Evolutionary conservation across 2,113 vertebrate species (phyloP).

Genomic region (Galeopterus variegatus): DNA sequence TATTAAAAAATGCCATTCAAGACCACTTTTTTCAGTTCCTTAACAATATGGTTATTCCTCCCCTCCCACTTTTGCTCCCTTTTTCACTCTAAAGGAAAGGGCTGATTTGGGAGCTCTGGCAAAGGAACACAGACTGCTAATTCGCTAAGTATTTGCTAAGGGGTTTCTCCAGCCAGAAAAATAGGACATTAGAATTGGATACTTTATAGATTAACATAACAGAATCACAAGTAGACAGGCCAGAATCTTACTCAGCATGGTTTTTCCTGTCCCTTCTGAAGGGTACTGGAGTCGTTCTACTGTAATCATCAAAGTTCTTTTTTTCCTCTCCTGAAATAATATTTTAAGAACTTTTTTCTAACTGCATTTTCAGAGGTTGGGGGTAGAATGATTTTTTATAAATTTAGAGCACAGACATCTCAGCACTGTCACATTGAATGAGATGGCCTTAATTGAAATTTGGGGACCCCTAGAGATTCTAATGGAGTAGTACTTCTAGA

Average conservation of each 20-base stretch:
- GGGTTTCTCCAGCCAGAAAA: constrained; percentile 69
- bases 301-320: not conserved
- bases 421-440: too few relatives aligned
- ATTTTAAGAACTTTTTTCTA: constrained; percentile 50
- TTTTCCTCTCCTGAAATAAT: constrained; percentile 47
- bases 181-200: constrained; percentile 52
- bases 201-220: constrained; percentile 71
- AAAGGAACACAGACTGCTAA: constrained; percentile 57
- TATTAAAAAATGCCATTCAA: constrained; percentile 11
- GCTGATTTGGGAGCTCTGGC: constrained; percentile 56
- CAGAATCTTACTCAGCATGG: constrained; percentile 69
- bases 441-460: too few relatives aligned
- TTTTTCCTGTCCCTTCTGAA: constrained; percentile 65
- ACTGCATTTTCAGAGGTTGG: not conserved
- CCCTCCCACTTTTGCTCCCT: constrained; percentile 32
- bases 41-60: not conserved
- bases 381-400: not conserved
- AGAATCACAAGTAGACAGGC: constrained; percentile 68
- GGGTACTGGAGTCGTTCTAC: constrained; percentile 35
- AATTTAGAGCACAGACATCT: not conserved
- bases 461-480: too few relatives aligned
- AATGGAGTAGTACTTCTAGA: too few relatives aligned
- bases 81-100: constrained; percentile 54
- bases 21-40: constrained; percentile 34
- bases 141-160: constrained; percentile 69